Evolutionary conservation across 2,113 vertebrate genomes (phyloP), one percentile per base, ranked within the genome.

Genomic region (Ploceus nigricollis): DNA sequence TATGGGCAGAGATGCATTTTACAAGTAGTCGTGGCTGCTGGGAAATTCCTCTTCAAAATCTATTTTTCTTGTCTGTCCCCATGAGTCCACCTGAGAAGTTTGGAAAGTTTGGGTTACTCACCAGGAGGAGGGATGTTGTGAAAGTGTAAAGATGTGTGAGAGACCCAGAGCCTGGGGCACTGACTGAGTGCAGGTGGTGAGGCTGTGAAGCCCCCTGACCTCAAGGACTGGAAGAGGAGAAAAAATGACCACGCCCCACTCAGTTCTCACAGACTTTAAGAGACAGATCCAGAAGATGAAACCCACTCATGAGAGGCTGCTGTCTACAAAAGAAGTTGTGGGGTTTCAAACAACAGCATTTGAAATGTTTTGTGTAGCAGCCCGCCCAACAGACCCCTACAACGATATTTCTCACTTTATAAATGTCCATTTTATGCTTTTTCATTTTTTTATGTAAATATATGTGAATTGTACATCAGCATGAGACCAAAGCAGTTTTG

Each of bases 131-230:
- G 23, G 44, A 14, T 53, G 24, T 20, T 50, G 28, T 68, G 66
- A 58, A 51, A 60, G 9, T 4, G 6, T 15, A 65, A 42, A 40
- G 7, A 5, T 0, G 0, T 6, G 17, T 35, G 47, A 85, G 37
- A 45, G 40, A 60, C 22, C 5, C 10, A 63, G 27, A 47, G 40
- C 17, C 37, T 16, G 21, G 13, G 39, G 28, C 18, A 22, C 19
- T 21, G 27, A 6, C 60, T 2, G 2, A 44, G 3, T 35, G 20
- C 24, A 44, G 39, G 7, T 16, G 13, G 22, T 35, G 44, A 58
- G 28, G 44, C 17, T 76, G 20, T 64, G 53, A 30, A 82, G 33
- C 35, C 39, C 48, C 17, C 27, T 7, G 14, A 15, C 18, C 44
- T 30, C 42, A 35, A 45, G 31, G 31, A 40, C 30, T 47, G n/a